These are phyloP conservation scores for Luidia sarsii DNA, from an alignment of 53 echinoderm and acorn worm genomes.

Conservation along the genomic window DNA sequence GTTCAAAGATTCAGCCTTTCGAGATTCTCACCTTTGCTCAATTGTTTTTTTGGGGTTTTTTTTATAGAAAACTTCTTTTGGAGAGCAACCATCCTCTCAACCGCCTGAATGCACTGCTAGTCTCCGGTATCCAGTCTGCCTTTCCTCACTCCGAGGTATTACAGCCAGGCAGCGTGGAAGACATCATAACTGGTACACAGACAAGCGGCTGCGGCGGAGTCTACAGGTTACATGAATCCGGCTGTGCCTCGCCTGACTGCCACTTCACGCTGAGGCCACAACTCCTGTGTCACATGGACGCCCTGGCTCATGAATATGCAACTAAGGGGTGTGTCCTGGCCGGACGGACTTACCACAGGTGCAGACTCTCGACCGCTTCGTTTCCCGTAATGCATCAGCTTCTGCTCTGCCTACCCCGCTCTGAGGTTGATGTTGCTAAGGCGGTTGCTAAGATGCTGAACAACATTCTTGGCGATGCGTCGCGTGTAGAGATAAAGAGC, in stretches of 20 bases:
- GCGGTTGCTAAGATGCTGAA: background rate
- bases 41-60: no score
- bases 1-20: no score
- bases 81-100: slow-evolving; percentile 47
- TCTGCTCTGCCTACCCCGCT: slow-evolving; percentile 25
- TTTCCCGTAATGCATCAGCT: slow-evolving; percentile 87
- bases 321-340: slow-evolving; percentile 10
- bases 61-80: slow-evolving; percentile 49
- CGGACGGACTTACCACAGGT: slow-evolving; percentile 27
- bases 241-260: background rate
- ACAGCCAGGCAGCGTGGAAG: background rate
- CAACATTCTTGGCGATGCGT: background rate
- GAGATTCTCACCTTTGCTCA: no score
- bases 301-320: slow-evolving; percentile 18
- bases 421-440: background rate
- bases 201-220: slow-evolving; percentile 28
- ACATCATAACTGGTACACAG: background rate
- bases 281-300: slow-evolving; percentile 12
- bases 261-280: slow-evolving; percentile 24
- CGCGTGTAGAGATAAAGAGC: background rate
- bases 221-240: slow-evolving; percentile 18
- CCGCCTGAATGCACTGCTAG: slow-evolving; percentile 8
- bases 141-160: background rate
- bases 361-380: slow-evolving; percentile 22
- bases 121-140: background rate